Evolutionary conservation across 2,888 invertebrate species (phyloP).

Genomic region (Petrophora chlorosata): DNA sequence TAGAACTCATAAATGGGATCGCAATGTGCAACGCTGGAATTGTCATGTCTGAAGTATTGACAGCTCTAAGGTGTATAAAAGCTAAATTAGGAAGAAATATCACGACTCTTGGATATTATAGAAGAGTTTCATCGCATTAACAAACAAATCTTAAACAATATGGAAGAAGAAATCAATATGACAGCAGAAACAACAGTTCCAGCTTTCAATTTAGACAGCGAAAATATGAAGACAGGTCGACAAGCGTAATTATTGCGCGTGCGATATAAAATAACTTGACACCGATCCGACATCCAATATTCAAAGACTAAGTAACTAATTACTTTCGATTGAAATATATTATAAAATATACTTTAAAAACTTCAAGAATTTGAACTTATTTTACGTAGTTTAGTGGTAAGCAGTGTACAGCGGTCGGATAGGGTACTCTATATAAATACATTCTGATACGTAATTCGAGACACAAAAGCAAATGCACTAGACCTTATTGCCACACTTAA

Average conservation of each 20-base stretch:
- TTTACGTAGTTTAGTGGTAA: constrained; percentile 63
- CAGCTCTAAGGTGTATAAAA: not conserved
- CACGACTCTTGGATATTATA: not conserved
- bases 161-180: not conserved
- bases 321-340: constrained; percentile 61
- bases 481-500: constrained; percentile 80
- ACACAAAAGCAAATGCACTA: constrained; percentile 79
- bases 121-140: no score
- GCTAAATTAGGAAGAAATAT: constrained; percentile 2
- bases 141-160: not conserved
- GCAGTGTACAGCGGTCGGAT: constrained; percentile 77
- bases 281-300: constrained; percentile 55
- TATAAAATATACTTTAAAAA: constrained; percentile 76
- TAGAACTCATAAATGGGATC: not conserved
- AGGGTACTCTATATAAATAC: constrained; percentile 59
- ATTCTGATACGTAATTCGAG: constrained; percentile 52
- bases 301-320: constrained; percentile 67
- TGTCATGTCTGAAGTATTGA: not conserved
- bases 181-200: not conserved
- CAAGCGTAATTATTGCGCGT: constrained; percentile 23
- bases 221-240: constrained; percentile 8
- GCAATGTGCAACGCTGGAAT: constrained; percentile 1
- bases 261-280: constrained; percentile 40
- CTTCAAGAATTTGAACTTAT: constrained; percentile 77
- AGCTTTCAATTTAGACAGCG: not conserved